Evolutionary conservation across 2,888 invertebrate species (phyloP), one percentile per base, ranked within the genome.

Genomic region (Octonoba sinensis): DNA sequence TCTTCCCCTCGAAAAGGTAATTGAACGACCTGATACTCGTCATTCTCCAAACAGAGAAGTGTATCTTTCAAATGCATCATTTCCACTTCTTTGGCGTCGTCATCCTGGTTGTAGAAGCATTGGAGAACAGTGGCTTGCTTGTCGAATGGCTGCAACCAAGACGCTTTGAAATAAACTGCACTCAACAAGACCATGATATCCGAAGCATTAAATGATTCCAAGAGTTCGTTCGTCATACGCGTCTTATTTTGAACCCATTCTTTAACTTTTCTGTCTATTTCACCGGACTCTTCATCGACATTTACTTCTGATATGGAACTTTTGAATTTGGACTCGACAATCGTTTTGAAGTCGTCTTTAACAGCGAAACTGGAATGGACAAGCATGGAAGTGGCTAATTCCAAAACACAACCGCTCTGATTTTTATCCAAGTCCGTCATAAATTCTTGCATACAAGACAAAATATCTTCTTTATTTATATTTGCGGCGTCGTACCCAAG

Each of bases 91-190:
- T 67, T 67, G 1, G 51, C 67, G 2, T 24, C n/a, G 46, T 71
- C 51, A 22, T 46, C 36, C 3, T 64, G n/a, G 47, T 67, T 67
- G 47, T 62, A 51, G 44, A 83, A 69, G 15, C n/a, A 74, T 27
- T 76, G 81, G 36, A 86, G 84, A 49, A 77, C 44, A 8, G 87
- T 89, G 2, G 66, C 36, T n/a, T 78, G 77, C 15, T 84, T 74
- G 24, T 88, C 83, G 85, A 90, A 89, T 71, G 87, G 85, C n/a
- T 85, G 81, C 54, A 82, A 83, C 90, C 90, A 90, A 47, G 85
- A 86, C 3, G 88, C 90, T 85, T 67, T 90, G 85, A 90, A 90
- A 84, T 90, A 89, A 47, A 89, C 87, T 3, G 89, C 90, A 86
- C 89, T 90, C 22, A 89, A 87, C n/a, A 90, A 84, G 16, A 90